Percentiles rank a stretch among this genome's conserved stretches.
These are phyloP conservation scores for Streptopelia turtur DNA, from an alignment of 2,797 vertebrate genomes.

Conservation along the genomic window DNA sequence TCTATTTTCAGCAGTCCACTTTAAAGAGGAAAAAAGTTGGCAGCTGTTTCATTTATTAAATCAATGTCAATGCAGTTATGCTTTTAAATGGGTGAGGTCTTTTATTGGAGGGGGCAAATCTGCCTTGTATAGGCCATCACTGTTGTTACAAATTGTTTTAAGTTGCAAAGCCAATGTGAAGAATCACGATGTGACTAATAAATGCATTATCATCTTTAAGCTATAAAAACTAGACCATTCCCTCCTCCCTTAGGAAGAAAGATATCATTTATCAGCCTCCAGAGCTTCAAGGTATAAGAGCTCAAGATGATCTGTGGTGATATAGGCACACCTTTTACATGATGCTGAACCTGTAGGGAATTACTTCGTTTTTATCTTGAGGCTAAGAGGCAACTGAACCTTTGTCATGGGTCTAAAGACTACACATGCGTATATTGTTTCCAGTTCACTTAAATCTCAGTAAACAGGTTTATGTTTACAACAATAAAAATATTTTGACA, in stretches of 20 bases:
- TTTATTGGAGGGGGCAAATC: neutral
- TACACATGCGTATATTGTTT: neutral
- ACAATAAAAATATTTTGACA: neutral
- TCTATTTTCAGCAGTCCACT: constrained; percentile 2
- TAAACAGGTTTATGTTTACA: neutral
- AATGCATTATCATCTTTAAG: neutral
- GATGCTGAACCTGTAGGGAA: neutral
- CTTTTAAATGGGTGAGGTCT: neutral
- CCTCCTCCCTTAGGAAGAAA: neutral
- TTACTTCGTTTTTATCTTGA: neutral
- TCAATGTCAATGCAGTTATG: neutral
- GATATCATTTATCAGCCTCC: neutral
- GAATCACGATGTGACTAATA: neutral
- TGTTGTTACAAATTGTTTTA: neutral
- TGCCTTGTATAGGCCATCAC: neutral
- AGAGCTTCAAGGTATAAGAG: neutral
- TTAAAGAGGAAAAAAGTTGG: neutral
- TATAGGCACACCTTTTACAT: neutral
- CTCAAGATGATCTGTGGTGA: neutral
- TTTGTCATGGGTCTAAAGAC: neutral
- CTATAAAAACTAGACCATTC: neutral
- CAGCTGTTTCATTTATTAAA: neutral
- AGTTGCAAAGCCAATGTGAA: neutral
- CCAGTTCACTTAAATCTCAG: neutral
- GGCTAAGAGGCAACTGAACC: neutral